Evolutionary conservation across 2,797 vertebrate species (phyloP), one percentile per base, ranked within the genome.

Genomic region (Allobates femoralis): DNA sequence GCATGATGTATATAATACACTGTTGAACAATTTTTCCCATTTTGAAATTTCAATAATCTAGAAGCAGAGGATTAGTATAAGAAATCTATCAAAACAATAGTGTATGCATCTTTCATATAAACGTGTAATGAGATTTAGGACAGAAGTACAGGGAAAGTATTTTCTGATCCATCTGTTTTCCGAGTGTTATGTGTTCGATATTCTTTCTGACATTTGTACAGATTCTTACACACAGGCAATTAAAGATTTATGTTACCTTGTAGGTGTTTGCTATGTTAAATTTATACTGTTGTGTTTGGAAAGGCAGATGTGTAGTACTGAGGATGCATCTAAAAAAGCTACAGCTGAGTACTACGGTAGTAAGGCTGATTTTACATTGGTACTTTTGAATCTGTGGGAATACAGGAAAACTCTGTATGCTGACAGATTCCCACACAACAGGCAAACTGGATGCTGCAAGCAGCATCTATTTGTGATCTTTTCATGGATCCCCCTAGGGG

Each of bases 261-360:
- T 78, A 78, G 51, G 76, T 46, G 55, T 78, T 55, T 58, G 26
- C 18, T 56, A 34, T 78, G 51, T 78, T 55, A 34, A 26, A 30
- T 32, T 53, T 77, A 32, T 71, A 74, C 23, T 74, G 71, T 74
- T 74, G n/a, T 74, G 71, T 46, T 41, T 50, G 71, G 41, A 74
- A 41, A 46, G 46, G 37, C 26, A 50, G 41, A 50, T 23, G 12
- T 16, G 26, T 23, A 15, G 5, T 26, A 26, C 2, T 46, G 71
- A 28, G 12, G 41, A 26, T 26, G 0, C 32, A 12, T 18, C 34
- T 12, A 41, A 41, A 34, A 41, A 21, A 41, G 32, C 34, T n/a
- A 41, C 6, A 15, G 66, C 0, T 46, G 6, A 8, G 41, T 8
- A 46, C 41, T 8, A n/a, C n/a, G n/a, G n/a, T n/a, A n/a, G n/a